Conservation (phyloP, 2,888 invertebrate species). For the Buathra laborator region DNA sequence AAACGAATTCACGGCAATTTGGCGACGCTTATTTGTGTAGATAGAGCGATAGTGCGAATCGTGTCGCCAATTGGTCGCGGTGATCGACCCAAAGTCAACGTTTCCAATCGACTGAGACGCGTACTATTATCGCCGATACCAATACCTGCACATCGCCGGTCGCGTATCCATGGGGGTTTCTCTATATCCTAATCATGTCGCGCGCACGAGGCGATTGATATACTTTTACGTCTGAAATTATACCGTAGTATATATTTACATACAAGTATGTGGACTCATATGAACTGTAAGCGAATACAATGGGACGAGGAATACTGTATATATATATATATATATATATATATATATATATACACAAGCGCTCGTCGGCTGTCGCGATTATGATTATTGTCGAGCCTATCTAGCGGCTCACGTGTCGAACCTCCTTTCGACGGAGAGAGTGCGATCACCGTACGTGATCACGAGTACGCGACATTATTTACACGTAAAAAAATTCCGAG, state of each 20-base stretch:
- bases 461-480: not conserved
- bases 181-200: not conserved
- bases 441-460: not conserved
- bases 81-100: slow-evolving; percentile 37
- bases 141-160: not conserved
- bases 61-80: slow-evolving; percentile 29
- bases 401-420: slow-evolving; percentile 36
- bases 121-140: slow-evolving; percentile 21
- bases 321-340: not conserved
- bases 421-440: slow-evolving; percentile 7
- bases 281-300: not conserved
- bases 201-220: not conserved
- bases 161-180: not conserved
- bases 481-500: slow-evolving; percentile 6
- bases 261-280: not conserved
- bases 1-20: not conserved
- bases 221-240: not conserved
- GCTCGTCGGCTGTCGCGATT: not conserved
- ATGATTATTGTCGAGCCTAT: slow-evolving; percentile 13
- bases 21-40: not conserved
- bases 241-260: not conserved
- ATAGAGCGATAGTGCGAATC: not conserved
- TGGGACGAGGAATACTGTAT: not conserved
- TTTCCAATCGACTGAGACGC: slow-evolving; percentile 26
- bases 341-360: not conserved